Percentiles rank a stretch among this genome's conserved stretches.
phyloP scores from a whole-genome alignment of 1,140 invertebrate genomes.

The Patella vulgata region DNA sequence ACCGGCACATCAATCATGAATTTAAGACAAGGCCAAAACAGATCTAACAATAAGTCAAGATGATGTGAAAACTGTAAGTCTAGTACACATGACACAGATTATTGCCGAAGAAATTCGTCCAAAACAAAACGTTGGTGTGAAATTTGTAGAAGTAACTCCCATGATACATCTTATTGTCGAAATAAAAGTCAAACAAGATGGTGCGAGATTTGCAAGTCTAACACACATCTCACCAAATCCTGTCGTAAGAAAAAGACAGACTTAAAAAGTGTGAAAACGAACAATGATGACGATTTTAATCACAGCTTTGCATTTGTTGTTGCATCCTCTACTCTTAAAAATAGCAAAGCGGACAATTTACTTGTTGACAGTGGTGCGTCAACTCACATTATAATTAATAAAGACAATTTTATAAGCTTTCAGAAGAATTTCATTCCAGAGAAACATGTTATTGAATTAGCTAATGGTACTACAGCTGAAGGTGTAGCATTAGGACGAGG shows the following conservation, averaged over 20 bases:
- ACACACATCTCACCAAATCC: too few species aligned
- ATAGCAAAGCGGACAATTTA: constrained; percentile 7
- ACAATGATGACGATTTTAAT: constrained; percentile 1
- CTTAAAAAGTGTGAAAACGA: too few species aligned
- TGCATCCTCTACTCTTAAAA: neutral
- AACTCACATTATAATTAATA: constrained; percentile 22
- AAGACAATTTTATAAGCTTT: constrained; percentile 17
- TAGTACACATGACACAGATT: neutral
- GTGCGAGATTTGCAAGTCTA: too few species aligned
- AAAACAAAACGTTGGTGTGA: constrained; percentile 1
- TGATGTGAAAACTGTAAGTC: constrained; percentile 8
- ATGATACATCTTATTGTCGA: too few species aligned
- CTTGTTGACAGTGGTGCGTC: constrained; percentile 30
- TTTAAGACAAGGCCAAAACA: neutral
- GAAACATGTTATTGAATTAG: constrained; percentile 27
- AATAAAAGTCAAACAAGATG: too few species aligned
- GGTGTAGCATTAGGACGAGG: constrained; percentile 14
- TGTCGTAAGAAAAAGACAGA: too few species aligned
- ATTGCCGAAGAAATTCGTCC: neutral
- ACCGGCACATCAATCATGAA: neutral
- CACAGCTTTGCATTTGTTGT: neutral
- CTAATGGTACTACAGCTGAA: constrained; percentile 15
- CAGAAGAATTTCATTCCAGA: constrained; percentile 21
- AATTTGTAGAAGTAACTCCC: too few species aligned
- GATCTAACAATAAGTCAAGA: neutral